These are phyloP conservation scores for Acanthoscelides obtectus DNA, from an alignment of 2,888 invertebrate genomes.

Conservation along the genomic window DNA sequence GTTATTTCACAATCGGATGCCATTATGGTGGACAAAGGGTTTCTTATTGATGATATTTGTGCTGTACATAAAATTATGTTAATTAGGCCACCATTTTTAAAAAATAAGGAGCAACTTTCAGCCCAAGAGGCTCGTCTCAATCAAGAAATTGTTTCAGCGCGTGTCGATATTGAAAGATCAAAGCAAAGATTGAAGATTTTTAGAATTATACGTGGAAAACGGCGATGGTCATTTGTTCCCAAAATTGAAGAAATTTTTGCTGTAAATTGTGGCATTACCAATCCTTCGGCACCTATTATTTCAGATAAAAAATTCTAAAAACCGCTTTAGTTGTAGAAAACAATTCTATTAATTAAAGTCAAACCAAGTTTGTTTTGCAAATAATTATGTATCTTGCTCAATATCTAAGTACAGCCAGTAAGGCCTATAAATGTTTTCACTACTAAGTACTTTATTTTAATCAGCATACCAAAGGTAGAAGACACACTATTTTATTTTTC, in stretches of 20 bases:
- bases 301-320: background rate
- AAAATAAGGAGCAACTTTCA: slow-evolving; percentile 12
- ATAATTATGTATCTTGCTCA: no score
- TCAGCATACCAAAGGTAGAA: no score
- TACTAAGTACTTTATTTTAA: no score
- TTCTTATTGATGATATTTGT: slow-evolving; percentile 12
- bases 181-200: slow-evolving; percentile 12
- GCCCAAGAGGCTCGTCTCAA: slow-evolving; percentile 12
- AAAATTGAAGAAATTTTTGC: slow-evolving; percentile 3
- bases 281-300: background rate
- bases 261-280: background rate
- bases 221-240: background rate
- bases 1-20: background rate
- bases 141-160: no score
- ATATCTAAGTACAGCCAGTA: no score
- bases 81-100: slow-evolving; percentile 15
- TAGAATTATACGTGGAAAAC: slow-evolving; percentile 6
- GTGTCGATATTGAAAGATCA: no score
- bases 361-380: no score
- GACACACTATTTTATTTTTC: no score
- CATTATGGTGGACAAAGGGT: no score
- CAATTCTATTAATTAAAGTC: no score
- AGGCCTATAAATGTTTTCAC: no score
- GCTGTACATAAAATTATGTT: slow-evolving; percentile 8
- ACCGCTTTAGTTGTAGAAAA: background rate